phyloP scores from a whole-genome alignment of 2,797 vertebrate genomes.

The Spinibarbus caldwelli region DNA sequence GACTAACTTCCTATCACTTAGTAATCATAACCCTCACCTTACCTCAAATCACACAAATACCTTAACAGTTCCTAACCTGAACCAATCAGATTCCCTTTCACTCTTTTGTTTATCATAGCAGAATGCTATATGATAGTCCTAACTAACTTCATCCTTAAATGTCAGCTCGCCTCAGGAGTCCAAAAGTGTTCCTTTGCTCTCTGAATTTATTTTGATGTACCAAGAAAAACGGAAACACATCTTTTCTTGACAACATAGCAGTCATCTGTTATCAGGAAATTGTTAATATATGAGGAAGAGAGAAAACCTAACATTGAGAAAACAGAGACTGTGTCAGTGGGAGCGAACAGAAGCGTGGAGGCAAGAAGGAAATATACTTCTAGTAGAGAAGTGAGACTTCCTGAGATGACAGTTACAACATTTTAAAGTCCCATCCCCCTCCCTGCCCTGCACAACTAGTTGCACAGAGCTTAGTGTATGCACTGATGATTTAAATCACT shows the following conservation, averaged over 20 bases:
- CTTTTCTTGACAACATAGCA: not conserved
- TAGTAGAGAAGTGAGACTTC: conserved; percentile 45
- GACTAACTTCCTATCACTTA: not conserved
- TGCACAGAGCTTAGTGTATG: not conserved
- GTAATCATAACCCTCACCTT: not conserved
- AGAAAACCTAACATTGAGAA: conserved; percentile 1
- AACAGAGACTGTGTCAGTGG: not conserved
- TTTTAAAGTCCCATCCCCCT: not conserved
- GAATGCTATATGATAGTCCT: not conserved
- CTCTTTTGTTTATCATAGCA: conserved; percentile 6
- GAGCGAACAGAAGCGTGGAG: not conserved
- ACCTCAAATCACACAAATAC: not conserved
- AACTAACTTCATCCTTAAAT: not conserved
- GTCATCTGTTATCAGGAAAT: conserved; percentile 39
- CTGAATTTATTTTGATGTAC: not conserved
- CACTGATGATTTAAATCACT: conserved; percentile 47
- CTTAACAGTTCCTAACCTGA: not conserved
- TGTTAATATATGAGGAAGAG: conserved; percentile 40
- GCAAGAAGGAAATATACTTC: not conserved
- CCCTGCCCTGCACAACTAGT: not conserved
- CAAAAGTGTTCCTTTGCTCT: not conserved
- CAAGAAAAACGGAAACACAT: not conserved
- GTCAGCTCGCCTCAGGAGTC: not conserved
- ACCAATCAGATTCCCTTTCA: not conserved
- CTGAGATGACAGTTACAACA: conserved; percentile 36